phyloP scores from a whole-genome alignment of 2,888 invertebrate genomes.

The Eulithis testata region DNA sequence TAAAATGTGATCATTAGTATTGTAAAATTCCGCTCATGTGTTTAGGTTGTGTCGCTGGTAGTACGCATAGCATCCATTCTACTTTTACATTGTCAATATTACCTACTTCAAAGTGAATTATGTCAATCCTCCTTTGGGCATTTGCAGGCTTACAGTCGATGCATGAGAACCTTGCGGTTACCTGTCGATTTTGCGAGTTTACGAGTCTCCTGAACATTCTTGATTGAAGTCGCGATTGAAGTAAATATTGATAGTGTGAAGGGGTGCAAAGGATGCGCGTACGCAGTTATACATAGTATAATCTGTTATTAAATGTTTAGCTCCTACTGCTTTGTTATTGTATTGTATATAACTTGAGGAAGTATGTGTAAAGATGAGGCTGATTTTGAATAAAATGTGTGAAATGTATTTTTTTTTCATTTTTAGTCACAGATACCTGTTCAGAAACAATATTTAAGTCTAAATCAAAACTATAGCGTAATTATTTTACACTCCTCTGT shows the following conservation, averaged over 20 bases:
- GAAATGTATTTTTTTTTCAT: conserved; percentile 54
- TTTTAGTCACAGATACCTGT: not conserved
- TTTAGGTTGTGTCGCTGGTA: conserved; percentile 57
- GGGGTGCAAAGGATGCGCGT: conserved; percentile 50
- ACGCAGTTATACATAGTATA: conserved; percentile 51
- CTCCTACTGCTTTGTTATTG: conserved; percentile 73
- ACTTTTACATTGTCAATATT: conserved; percentile 11
- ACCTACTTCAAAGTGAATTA: conserved; percentile 3
- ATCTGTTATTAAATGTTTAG: conserved; percentile 79
- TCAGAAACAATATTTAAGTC: no score
- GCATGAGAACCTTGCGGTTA: not conserved
- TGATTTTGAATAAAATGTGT: conserved; percentile 71
- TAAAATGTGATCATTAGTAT: conserved; percentile 82
- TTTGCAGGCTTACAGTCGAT: not conserved
- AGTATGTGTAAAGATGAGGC: conserved; percentile 68
- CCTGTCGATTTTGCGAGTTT: not conserved
- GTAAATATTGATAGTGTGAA: conserved; percentile 15
- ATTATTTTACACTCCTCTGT: no score
- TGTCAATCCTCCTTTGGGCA: not conserved
- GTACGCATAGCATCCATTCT: conserved; percentile 30
- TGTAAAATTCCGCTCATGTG: conserved; percentile 67
- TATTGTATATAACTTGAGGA: conserved; percentile 62
- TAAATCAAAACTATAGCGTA: no score
- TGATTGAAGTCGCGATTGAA: conserved; percentile 1
- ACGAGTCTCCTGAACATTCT: not conserved